Evolutionary conservation across 2,113 vertebrate species (phyloP).

Genomic region (Garra rufa): DNA sequence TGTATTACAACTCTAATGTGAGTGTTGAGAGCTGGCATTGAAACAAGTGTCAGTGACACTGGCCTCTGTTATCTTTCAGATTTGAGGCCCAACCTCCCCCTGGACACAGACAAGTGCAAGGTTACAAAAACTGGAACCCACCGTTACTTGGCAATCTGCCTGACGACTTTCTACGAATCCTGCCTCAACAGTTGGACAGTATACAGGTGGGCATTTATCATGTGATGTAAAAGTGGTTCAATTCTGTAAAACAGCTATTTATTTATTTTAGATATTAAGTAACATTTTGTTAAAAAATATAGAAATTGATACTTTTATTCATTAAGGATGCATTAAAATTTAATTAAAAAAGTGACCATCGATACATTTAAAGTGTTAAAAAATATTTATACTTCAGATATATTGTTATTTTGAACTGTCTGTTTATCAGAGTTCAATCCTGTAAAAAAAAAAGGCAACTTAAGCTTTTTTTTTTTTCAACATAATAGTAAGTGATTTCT

Average conservation of each 20-base stretch:
- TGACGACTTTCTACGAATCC: conserved; percentile 92
- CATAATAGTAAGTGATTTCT: too few species aligned
- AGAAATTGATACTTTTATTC: background rate
- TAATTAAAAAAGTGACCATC: background rate
- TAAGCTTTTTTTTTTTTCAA: too few species aligned
- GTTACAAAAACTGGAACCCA: conserved; percentile 94
- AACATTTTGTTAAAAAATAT: background rate
- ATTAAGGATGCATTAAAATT: background rate
- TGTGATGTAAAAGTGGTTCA: background rate
- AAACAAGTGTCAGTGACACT: background rate
- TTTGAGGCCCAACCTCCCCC: conserved; percentile 74
- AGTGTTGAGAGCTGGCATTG: background rate
- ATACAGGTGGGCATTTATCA: conserved; percentile 74
- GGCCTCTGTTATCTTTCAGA: conserved; percentile 66
- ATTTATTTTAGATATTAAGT: background rate
- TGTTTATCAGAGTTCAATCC: background rate
- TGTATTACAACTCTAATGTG: background rate
- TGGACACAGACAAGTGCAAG: conserved; percentile 67
- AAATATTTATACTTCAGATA: background rate
- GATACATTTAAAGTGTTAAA: background rate
- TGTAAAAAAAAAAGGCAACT: too few species aligned
- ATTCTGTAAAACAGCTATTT: too few species aligned
- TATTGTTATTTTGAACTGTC: background rate
- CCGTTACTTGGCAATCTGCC: conserved; percentile 92
- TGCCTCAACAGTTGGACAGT: conserved; percentile 86